Conservation (phyloP, 1,140 invertebrate species). For the Prorops nasuta region DNA sequence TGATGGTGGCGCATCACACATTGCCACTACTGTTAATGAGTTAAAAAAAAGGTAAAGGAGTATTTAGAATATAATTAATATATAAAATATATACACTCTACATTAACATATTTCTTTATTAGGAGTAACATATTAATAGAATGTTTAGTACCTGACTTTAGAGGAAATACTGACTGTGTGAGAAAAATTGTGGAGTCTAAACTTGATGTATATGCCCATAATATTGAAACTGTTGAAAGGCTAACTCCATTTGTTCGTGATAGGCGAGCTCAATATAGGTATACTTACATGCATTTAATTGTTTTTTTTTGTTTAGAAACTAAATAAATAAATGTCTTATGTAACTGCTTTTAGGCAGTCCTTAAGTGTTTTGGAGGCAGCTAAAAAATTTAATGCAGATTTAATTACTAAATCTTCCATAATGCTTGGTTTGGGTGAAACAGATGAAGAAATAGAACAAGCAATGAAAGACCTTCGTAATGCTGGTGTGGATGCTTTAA, state of each 20-base stretch:
- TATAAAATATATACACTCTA: too few relatives aligned
- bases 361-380: constrained; percentile 75
- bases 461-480: constrained; percentile 81
- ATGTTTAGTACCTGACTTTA: constrained; percentile 95
- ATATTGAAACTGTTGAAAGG: constrained; percentile 92
- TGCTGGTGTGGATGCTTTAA: constrained; percentile 90
- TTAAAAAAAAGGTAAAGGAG: constrained; percentile 70
- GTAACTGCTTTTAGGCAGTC: constrained; percentile 69
- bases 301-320: constrained; percentile 8
- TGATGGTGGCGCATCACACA: constrained; percentile 89
- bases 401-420: constrained; percentile 97
- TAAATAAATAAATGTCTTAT: constrained; percentile 9
- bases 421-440: constrained; percentile 97
- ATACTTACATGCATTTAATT: constrained; percentile 14
- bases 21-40: constrained; percentile 86
- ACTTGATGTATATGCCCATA: constrained; percentile 94
- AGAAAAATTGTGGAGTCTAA: constrained; percentile 77
- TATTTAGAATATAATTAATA: constrained; percentile 3
- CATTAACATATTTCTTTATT: constrained; percentile 20
- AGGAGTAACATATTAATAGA: constrained; percentile 90
- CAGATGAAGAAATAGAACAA: constrained; percentile 83
- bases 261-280: constrained; percentile 74
- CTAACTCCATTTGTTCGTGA: constrained; percentile 91
- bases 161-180: constrained; percentile 77
- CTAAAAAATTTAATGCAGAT: constrained; percentile 75